Conservation (phyloP, 1,140 invertebrate species). For the Ips typographus region DNA sequence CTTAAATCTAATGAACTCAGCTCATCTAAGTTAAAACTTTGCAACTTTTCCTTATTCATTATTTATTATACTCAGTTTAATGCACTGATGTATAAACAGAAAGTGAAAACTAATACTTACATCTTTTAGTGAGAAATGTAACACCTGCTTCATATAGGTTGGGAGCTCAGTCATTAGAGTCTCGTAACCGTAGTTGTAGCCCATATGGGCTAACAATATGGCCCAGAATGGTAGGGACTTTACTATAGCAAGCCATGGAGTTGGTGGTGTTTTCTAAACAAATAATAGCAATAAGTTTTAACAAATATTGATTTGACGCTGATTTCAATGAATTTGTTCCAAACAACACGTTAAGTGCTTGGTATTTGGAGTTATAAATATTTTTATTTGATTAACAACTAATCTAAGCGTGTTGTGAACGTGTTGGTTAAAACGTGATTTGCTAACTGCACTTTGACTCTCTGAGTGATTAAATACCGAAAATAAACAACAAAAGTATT, state of each 20-base stretch:
- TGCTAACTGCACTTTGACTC: no score
- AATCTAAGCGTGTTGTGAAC: no score
- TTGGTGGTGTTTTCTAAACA: slow-evolving; percentile 74
- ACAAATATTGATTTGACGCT: no score
- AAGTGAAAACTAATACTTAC: slow-evolving; percentile 59
- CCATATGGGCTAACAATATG: slow-evolving; percentile 80
- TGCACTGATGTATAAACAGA: neutral
- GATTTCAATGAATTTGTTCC: no score
- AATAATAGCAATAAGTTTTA: no score
- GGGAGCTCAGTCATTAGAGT: slow-evolving; percentile 94
- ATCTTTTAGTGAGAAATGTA: slow-evolving; percentile 88
- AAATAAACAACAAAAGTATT: no score
- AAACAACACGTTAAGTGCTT: no score
- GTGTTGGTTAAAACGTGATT: no score
- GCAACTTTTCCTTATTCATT: neutral
- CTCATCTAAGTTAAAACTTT: slow-evolving; percentile 83
- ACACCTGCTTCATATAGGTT: slow-evolving; percentile 93
- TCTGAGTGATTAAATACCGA: no score
- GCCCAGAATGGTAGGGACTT: slow-evolving; percentile 83
- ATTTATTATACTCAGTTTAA: neutral
- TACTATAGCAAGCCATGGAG: slow-evolving; percentile 83
- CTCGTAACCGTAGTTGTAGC: slow-evolving; percentile 86
- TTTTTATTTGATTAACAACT: no score
- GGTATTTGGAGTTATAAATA: no score
- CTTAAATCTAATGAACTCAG: slow-evolving; percentile 95